These are phyloP conservation scores for Rallus limicola DNA, from an alignment of 2,113 vertebrate genomes.

Conservation along the genomic window DNA sequence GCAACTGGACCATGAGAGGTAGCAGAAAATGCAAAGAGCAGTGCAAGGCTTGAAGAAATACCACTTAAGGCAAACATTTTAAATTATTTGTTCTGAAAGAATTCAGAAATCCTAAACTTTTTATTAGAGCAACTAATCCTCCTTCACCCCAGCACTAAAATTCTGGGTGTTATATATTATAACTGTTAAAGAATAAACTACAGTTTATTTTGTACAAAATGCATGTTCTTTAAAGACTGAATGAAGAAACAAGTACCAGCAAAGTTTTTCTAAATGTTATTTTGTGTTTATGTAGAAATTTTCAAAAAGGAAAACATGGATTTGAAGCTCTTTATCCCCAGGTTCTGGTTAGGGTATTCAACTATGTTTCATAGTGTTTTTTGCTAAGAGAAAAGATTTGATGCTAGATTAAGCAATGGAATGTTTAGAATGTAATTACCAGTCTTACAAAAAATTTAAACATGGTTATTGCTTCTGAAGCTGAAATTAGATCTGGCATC, in stretches of 20 bases:
- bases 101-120: neutral
- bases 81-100: neutral
- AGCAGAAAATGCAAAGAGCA: neutral
- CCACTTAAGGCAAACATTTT: neutral
- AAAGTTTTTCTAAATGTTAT: neutral
- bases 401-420: neutral
- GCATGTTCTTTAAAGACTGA: neutral
- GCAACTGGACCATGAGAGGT: neutral
- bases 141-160: neutral
- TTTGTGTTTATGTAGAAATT: neutral
- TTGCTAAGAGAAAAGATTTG: neutral
- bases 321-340: neutral
- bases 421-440: neutral
- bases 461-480: neutral
- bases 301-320: neutral
- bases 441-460: neutral
- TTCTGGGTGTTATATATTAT: neutral
- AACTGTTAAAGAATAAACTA: neutral
- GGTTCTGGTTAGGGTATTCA: neutral
- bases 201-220: neutral
- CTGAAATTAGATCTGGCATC: neutral
- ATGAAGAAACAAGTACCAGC: neutral
- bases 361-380: neutral
- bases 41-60: neutral
- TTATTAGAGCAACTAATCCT: neutral